These are phyloP conservation scores for Mythimna ferrago DNA, from an alignment of 2,888 invertebrate species.

Conservation along the genomic window DNA sequence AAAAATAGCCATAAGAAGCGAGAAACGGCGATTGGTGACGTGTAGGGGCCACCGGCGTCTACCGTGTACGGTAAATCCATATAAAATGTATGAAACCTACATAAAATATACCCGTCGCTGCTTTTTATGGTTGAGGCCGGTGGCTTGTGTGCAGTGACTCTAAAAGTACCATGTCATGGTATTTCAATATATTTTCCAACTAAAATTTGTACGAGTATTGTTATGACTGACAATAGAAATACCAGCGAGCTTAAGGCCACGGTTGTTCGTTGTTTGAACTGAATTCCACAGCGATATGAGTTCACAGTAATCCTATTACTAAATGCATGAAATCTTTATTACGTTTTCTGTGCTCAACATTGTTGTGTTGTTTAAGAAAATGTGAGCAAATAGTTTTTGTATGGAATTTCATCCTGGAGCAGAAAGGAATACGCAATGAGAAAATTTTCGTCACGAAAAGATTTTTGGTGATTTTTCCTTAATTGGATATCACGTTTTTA, in stretches of 20 bases:
- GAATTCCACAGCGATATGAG: slow-evolving; percentile 40
- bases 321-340: slow-evolving; percentile 28
- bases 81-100: no score
- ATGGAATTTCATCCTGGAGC: not conserved
- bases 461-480: no score
- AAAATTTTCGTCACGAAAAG: not conserved
- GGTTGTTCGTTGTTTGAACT: slow-evolving; percentile 29
- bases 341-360: not conserved
- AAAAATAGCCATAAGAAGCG: no score
- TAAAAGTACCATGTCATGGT: not conserved
- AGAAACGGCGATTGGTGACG: no score
- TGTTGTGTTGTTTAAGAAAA: not conserved
- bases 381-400: not conserved
- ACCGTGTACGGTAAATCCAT: no score
- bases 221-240: slow-evolving; percentile 34
- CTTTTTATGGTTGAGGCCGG: no score
- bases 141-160: no score
- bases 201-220: slow-evolving; percentile 7
- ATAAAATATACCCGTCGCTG: no score
- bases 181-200: slow-evolving; percentile 21
- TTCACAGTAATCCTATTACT: slow-evolving; percentile 36
- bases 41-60: no score
- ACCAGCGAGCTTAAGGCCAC: slow-evolving; percentile 12
- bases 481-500: no score
- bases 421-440: not conserved